Percentiles rank a stretch among this genome's conserved stretches.
phyloP scores from a whole-genome alignment of 2,888 invertebrate species.

The Trichogramma evanescens region DNA sequence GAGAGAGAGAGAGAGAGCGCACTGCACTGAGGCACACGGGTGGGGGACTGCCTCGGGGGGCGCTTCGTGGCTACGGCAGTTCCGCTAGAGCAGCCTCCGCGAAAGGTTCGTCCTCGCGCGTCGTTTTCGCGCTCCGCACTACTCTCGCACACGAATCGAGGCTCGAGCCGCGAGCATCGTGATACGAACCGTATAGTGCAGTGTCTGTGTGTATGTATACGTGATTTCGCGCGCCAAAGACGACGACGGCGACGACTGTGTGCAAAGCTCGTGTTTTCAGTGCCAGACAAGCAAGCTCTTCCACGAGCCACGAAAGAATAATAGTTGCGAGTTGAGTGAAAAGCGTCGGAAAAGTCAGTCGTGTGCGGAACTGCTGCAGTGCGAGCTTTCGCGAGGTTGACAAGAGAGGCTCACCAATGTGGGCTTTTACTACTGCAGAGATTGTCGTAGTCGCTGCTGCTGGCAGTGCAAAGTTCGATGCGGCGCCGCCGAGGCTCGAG shows the following conservation, averaged over 20 bases:
- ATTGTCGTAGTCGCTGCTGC: not conserved
- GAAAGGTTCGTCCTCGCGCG: constrained; percentile 26
- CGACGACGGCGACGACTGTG: not conserved
- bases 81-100: constrained; percentile 40
- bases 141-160: not conserved
- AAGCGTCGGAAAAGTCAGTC: not conserved
- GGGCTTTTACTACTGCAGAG: constrained; percentile 11
- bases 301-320: not conserved
- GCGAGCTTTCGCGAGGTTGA: no score
- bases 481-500: not conserved
- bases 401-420: not conserved
- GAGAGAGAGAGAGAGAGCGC: constrained; percentile 23
- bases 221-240: not conserved
- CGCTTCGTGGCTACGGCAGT: constrained; percentile 37
- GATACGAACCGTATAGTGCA: not conserved
- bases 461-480: not conserved
- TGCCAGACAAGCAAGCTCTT: not conserved
- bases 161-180: not conserved
- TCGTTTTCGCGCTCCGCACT: not conserved
- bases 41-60: constrained; percentile 28
- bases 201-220: not conserved
- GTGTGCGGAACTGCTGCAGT: not conserved
- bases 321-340: not conserved
- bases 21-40: constrained; percentile 27
- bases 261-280: no score